phyloP scores from a whole-genome alignment of 2,888 invertebrate species.

The Diachrysia chrysitis region DNA sequence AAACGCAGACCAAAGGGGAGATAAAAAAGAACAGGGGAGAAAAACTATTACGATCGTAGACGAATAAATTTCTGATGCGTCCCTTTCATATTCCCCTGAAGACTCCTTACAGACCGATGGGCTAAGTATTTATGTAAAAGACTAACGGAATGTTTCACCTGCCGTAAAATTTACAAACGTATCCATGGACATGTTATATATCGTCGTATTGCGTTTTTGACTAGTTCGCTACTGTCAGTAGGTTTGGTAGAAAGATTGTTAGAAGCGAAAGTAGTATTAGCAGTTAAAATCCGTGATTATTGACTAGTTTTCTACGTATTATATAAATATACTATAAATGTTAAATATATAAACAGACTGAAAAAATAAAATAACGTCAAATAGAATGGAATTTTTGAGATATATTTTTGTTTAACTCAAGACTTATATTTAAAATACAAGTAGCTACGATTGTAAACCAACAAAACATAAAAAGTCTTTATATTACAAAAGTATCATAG shows the following conservation, averaged over 20 bases:
- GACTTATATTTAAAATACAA: too few species aligned
- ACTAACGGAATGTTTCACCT: not conserved
- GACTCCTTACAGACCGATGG: conserved; percentile 45
- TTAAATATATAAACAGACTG: too few species aligned
- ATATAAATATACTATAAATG: too few species aligned
- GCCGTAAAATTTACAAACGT: not conserved
- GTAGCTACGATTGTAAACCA: too few species aligned
- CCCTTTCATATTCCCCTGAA: conserved; percentile 46
- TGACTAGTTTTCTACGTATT: not conserved
- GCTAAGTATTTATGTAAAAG: not conserved
- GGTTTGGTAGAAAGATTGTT: not conserved
- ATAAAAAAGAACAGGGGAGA: conserved; percentile 27
- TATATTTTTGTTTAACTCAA: too few species aligned
- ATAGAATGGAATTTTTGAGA: too few species aligned
- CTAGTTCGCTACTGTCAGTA: not conserved
- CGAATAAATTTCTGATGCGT: conserved; percentile 53
- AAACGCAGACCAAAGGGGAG: conserved; percentile 48
- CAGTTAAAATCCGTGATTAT: not conserved
- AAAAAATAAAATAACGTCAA: too few species aligned
- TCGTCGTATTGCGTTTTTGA: not conserved
- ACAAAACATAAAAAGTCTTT: too few species aligned
- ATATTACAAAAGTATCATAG: too few species aligned
- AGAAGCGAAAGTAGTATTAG: not conserved
- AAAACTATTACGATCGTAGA: conserved; percentile 45
- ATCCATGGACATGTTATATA: not conserved